These are phyloP conservation scores for Glaucomys volans DNA, from an alignment of 2,113 vertebrate genomes.

Conservation along the genomic window DNA sequence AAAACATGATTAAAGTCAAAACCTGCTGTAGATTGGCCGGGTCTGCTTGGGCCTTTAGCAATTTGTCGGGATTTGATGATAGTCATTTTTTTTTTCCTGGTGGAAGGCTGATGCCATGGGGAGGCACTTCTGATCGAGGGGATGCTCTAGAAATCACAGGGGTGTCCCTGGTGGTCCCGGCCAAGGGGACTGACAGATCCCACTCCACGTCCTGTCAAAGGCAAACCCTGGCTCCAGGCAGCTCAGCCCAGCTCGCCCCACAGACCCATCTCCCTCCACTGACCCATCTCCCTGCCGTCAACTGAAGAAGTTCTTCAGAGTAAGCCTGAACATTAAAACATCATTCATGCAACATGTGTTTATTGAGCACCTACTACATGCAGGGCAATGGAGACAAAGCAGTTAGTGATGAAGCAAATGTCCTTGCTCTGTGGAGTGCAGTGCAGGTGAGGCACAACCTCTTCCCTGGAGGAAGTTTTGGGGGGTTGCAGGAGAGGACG, in stretches of 20 bases:
- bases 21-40: slow-evolving; percentile 83
- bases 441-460: background rate
- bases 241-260: fast-evolving
- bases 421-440: background rate
- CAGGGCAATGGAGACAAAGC: background rate
- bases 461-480: background rate
- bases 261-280: fast-evolving
- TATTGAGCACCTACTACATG: background rate
- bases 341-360: fast-evolving
- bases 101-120: slow-evolving; percentile 78
- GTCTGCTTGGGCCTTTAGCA: slow-evolving; percentile 81
- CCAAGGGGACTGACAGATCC: background rate
- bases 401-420: background rate
- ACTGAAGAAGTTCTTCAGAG: background rate
- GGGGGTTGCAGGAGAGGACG: background rate
- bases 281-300: fast-evolving
- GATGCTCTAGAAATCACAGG: slow-evolving; percentile 56
- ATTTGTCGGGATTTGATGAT: slow-evolving; percentile 84
- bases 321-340: background rate
- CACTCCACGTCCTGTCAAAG: background rate
- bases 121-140: slow-evolving; percentile 73
- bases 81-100: slow-evolving; percentile 82
- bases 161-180: slow-evolving; percentile 63
- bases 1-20: slow-evolving; percentile 88
- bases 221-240: background rate